Base-by-base conservation (phyloP, 1,140 invertebrate genomes). In the Capitella teleta region DNA sequence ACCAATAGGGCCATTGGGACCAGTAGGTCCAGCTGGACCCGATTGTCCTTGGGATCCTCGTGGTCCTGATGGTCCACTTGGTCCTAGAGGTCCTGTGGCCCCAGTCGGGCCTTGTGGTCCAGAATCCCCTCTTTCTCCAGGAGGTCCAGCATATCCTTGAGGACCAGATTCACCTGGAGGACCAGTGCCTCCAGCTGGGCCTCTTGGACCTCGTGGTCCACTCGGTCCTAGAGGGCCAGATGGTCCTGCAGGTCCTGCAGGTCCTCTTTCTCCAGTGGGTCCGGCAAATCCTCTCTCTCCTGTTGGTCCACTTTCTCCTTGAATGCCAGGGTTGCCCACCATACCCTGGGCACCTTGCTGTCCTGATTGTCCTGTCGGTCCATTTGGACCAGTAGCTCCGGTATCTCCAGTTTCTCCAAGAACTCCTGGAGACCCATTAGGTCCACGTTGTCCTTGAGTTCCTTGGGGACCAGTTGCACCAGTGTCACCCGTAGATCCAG, bases 401-500 rank as follows among this genome's bases (percentile, higher is more conserved):
- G 28, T 18, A 12, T 43, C 30, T 44, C 54, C 54, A 34, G 21
- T 18, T 48, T 21, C 16, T 10, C 51, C 44, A 10, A 18, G 19
- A 5, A 28, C 18, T n/a, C 51, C 51, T 52, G 34, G 1, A n/a
- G 47, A 18, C 36, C 57, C 47, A 10, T 25, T 41, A n/a, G n/a
- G n/a, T n/a, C n/a, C n/a, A n/a, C n/a, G n/a, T n/a, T n/a, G n/a
- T n/a, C n/a, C n/a, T n/a, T n/a, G n/a, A n/a, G 12, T 3, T 10
- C 53, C 53, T 24, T 5, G 36, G 3, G 44, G 43, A 44, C 54
- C 54, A 32, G 41, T 40, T 14, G 48, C 16, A 3, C 55, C 55
- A 28, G 46, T 55, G 10, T 14, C 28, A 40, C 52, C 52, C 21
- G 40, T 49, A 5, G 5, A 6, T 16, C 52, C 52, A 2, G 6